A percentile compares a stretch with the other conserved stretches of the same genome.
These are phyloP conservation scores for Coilia nasus DNA, from an alignment of 2,797 vertebrate species.

Conservation along the genomic window DNA sequence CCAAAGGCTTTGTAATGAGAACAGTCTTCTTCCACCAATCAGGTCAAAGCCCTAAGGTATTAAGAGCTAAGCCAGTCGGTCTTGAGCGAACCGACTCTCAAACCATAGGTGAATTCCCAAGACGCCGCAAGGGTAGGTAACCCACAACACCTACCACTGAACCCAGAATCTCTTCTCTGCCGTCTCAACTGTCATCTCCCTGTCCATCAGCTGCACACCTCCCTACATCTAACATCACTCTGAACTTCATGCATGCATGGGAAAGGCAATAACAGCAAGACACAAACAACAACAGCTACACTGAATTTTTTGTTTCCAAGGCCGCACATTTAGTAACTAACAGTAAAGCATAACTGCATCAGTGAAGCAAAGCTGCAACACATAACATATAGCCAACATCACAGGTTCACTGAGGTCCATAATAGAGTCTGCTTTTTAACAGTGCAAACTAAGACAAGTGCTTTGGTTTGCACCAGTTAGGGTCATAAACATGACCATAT, in stretches of 20 bases:
- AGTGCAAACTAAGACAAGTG: not conserved
- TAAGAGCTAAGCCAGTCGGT: constrained; percentile 97
- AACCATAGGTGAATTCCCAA: constrained; percentile 98
- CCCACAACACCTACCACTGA: constrained; percentile 55
- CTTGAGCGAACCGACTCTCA: constrained; percentile 99
- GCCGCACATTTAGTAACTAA: not conserved
- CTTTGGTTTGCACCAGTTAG: not conserved
- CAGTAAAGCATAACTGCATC: not conserved
- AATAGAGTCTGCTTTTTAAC: not conserved
- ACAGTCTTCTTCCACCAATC: constrained; percentile 91
- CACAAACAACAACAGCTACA: not conserved
- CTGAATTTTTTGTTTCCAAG: not conserved
- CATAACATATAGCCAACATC: too few relatives aligned
- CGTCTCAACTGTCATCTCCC: constrained; percentile 56
- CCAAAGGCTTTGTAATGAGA: constrained; percentile 83
- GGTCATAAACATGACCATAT: not conserved
- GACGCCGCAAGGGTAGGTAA: constrained; percentile 99
- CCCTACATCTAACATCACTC: constrained; percentile 20
- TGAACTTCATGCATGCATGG: not conserved
- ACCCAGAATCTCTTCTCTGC: constrained; percentile 43
- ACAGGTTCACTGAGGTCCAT: not conserved
- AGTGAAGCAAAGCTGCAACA: not conserved
- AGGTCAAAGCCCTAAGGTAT: constrained; percentile 99
- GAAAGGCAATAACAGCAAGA: not conserved
- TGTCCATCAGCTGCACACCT: constrained; percentile 44